Percentiles rank a stretch among this genome's conserved stretches.
These are phyloP conservation scores for Xylocopa sonorina DNA, from an alignment of 1,140 invertebrate genomes.

Conservation along the genomic window DNA sequence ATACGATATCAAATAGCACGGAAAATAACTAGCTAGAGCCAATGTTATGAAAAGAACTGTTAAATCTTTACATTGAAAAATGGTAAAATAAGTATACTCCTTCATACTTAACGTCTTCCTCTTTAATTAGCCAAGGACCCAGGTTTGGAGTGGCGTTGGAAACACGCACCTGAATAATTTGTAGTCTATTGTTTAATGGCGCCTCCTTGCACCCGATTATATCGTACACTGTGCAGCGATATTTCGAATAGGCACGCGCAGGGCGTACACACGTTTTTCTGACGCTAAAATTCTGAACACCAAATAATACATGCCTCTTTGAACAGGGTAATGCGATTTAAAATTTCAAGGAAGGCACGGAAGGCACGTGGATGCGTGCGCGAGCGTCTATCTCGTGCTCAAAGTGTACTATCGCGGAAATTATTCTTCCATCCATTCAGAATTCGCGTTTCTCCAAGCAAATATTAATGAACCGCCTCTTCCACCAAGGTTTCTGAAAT, in stretches of 20 bases:
- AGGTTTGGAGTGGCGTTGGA: background rate
- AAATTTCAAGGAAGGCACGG: background rate
- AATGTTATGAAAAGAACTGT: no score
- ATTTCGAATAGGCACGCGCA: background rate
- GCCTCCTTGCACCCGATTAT: background rate
- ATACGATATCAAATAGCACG: no score
- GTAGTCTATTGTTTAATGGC: constrained; percentile 17
- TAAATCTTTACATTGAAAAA: no score
- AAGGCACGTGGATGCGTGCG: background rate
- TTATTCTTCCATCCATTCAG: background rate
- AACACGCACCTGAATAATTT: constrained; percentile 16
- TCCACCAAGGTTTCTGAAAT: background rate
- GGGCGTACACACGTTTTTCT: background rate
- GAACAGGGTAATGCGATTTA: background rate
- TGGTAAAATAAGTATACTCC: no score
- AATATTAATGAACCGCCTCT: background rate
- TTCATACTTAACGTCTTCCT: no score
- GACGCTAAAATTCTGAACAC: background rate
- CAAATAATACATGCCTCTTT: background rate
- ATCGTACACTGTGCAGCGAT: background rate
- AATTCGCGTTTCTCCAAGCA: background rate
- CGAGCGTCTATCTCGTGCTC: background rate
- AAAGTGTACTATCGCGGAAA: background rate
- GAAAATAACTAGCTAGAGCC: no score
- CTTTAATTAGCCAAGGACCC: no score